phyloP scores from a whole-genome alignment of 2,888 invertebrate species.

The Cyaniris semiargus region DNA sequence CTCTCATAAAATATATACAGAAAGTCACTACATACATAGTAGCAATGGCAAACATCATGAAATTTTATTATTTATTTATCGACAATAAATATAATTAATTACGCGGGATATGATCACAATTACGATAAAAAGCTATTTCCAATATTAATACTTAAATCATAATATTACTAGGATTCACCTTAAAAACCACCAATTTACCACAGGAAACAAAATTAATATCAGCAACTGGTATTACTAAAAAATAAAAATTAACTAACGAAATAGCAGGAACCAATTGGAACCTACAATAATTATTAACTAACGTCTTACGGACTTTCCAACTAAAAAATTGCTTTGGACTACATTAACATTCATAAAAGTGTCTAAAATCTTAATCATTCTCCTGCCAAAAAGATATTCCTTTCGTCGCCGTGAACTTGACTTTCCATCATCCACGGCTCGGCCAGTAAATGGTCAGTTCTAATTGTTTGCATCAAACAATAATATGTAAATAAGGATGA shows the following conservation, averaged over 20 bases:
- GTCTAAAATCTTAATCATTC: not conserved
- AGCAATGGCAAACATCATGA: no score
- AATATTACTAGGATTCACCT: not conserved
- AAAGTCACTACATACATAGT: no score
- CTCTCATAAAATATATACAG: not conserved
- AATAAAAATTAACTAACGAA: not conserved
- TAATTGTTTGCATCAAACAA: constrained; percentile 27
- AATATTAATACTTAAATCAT: not conserved
- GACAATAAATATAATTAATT: not conserved
- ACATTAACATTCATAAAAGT: not conserved
- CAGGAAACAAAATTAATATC: not conserved
- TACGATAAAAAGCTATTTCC: not conserved
- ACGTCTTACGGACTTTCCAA: no score
- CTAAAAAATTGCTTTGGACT: no score
- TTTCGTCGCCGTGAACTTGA: not conserved
- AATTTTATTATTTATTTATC: no score
- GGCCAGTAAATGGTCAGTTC: constrained; percentile 12
- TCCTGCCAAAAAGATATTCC: not conserved
- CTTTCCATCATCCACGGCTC: not conserved
- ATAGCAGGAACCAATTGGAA: no score
- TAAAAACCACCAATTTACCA: not conserved
- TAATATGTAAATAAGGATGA: constrained; percentile 51
- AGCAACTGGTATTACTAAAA: not conserved
- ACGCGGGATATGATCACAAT: not conserved
- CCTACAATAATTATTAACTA: no score